Percentiles rank a stretch among this genome's conserved stretches.
Conservation (phyloP, 2,113 vertebrate genomes). For the Anhinga rufa region DNA sequence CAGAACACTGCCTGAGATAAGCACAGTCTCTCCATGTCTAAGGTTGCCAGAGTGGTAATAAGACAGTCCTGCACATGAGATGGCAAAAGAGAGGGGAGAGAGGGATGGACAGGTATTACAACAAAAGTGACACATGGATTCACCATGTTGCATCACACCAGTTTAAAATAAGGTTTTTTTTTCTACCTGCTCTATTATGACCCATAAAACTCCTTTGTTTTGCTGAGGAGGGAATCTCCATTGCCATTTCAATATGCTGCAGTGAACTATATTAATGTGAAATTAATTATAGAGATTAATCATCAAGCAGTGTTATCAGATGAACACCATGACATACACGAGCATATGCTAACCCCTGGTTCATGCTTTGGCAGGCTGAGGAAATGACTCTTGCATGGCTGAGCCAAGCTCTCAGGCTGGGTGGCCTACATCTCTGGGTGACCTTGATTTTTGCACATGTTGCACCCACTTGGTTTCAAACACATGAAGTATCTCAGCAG, state of each 20-base stretch:
- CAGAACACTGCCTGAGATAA: background rate
- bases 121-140: background rate
- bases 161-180: background rate
- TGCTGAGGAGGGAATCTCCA: background rate
- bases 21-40: background rate
- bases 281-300: slow-evolving; percentile 61
- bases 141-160: background rate
- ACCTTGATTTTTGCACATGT: background rate
- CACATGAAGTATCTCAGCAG: background rate
- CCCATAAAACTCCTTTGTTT: background rate
- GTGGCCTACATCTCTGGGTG: slow-evolving; percentile 44
- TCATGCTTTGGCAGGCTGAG: slow-evolving; percentile 63
- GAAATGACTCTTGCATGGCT: slow-evolving; percentile 7
- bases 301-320: slow-evolving; percentile 57
- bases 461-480: background rate
- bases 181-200: background rate
- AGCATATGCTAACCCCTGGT: slow-evolving; percentile 25
- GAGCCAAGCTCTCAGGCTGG: slow-evolving; percentile 54
- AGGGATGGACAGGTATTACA: background rate
- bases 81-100: background rate
- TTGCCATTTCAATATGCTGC: slow-evolving; percentile 5
- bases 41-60: background rate
- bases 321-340: slow-evolving; percentile 19
- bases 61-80: background rate
- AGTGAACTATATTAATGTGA: slow-evolving; percentile 13